phyloP scores from a whole-genome alignment of 1,140 invertebrate species.

The Riptortus pedestris region DNA sequence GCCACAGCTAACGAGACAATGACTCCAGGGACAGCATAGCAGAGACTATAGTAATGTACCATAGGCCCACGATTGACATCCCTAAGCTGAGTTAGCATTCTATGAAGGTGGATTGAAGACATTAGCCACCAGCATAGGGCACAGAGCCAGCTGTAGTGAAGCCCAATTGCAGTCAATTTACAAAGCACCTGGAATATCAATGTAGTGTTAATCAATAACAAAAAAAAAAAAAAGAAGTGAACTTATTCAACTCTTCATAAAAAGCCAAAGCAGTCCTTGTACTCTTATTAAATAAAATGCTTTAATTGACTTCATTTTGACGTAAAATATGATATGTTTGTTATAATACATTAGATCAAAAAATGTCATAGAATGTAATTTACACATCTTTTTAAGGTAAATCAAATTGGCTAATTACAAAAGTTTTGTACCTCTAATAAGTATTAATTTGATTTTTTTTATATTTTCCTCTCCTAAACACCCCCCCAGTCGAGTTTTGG shows the following conservation, averaged over 20 bases:
- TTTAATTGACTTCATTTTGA: no score
- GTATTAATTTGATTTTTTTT: no score
- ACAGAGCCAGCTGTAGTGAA: slow-evolving; percentile 86
- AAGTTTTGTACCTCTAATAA: no score
- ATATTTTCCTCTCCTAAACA: no score
- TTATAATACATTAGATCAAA: no score
- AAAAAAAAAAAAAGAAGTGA: no score
- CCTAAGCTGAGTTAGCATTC: slow-evolving; percentile 89
- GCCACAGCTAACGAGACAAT: slow-evolving; percentile 83
- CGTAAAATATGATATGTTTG: no score
- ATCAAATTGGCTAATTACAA: no score
- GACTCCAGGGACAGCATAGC: slow-evolving; percentile 87
- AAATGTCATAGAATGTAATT: no score
- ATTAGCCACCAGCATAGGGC: slow-evolving; percentile 85
- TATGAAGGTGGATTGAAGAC: slow-evolving; percentile 82
- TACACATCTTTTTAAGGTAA: no score
- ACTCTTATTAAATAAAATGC: neutral
- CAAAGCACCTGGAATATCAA: slow-evolving; percentile 56
- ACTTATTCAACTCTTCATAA: neutral
- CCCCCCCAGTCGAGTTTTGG: no score
- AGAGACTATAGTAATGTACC: slow-evolving; percentile 88
- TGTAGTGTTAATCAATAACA: neutral
- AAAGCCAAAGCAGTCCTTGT: neutral
- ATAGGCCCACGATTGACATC: slow-evolving; percentile 93
- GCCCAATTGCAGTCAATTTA: slow-evolving; percentile 77